phyloP scores from a whole-genome alignment of 2,113 vertebrate genomes.

The Prolemur simus region DNA sequence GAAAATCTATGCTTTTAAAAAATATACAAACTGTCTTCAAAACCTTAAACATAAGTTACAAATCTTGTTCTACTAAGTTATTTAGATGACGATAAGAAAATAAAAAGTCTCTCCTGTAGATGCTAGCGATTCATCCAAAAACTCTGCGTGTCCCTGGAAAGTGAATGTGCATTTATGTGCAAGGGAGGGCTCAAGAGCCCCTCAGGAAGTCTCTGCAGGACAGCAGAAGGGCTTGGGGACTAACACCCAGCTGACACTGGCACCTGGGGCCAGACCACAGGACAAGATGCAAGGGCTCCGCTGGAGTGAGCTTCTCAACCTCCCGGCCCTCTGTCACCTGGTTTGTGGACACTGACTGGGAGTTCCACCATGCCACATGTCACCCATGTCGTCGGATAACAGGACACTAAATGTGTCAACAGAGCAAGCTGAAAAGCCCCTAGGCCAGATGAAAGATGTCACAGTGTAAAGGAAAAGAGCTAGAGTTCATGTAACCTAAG shows the following conservation, averaged over 20 bases:
- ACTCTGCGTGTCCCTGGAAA: not conserved
- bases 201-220: not conserved
- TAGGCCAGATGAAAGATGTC: not conserved
- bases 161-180: not conserved
- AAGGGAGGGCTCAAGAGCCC: not conserved
- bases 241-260: not conserved
- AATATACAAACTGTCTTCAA: slow-evolving; percentile 17
- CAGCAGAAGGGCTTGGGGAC: not conserved
- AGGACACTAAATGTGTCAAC: not conserved
- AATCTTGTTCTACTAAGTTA: slow-evolving; percentile 47
- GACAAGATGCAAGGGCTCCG: not conserved
- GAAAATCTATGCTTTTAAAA: slow-evolving; percentile 10
- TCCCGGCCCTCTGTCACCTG: accelerated
- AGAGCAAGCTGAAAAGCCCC: not conserved
- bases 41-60: slow-evolving; percentile 48
- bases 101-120: not conserved
- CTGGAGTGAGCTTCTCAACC: not conserved
- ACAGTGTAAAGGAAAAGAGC: not conserved
- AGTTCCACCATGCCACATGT: not conserved
- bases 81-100: not conserved
- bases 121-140: not conserved
- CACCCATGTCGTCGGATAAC: not conserved
- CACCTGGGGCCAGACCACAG: not conserved
- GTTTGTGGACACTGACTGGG: not conserved
- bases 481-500: not conserved